These are phyloP conservation scores for Oriolus oriolus DNA, from an alignment of 2,113 vertebrate species.

Conservation along the genomic window DNA sequence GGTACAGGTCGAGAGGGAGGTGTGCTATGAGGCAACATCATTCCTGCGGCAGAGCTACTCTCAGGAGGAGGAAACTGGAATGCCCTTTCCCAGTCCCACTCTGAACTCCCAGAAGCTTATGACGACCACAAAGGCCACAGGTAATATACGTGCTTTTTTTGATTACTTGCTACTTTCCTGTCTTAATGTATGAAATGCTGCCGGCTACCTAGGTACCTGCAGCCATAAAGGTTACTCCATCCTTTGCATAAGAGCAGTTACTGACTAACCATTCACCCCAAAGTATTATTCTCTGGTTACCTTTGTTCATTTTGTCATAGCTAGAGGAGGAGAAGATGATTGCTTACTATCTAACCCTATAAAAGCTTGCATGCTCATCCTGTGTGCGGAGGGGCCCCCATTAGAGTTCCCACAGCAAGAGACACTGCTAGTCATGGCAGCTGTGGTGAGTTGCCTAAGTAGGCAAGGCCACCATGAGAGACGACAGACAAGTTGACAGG, in stretches of 20 bases:
- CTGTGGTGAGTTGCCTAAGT: not conserved
- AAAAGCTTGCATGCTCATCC: not conserved
- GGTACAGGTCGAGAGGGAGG: slow-evolving; percentile 64
- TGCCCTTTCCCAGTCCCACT: slow-evolving; percentile 71
- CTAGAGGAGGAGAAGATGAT: not conserved
- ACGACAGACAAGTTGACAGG: not conserved
- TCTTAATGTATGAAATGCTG: not conserved
- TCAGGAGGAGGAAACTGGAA: slow-evolving; percentile 70
- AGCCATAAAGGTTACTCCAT: not conserved
- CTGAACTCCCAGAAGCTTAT: slow-evolving; percentile 61
- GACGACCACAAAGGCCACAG: slow-evolving; percentile 48
- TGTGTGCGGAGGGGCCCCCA: not conserved
- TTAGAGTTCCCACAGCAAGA: not conserved
- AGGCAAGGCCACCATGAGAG: not conserved
- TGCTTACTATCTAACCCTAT: not conserved
- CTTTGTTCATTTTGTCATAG: not conserved
- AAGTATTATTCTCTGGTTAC: not conserved
- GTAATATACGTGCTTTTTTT: slow-evolving; percentile 32
- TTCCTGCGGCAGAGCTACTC: slow-evolving; percentile 65
- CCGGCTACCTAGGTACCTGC: not conserved
- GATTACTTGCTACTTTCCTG: not conserved
- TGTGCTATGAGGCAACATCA: slow-evolving; percentile 69
- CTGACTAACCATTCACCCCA: not conserved
- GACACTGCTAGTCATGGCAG: not conserved
- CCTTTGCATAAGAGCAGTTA: not conserved